Evolutionary conservation across 2,888 invertebrate species (phyloP).

Genomic region (Vanessa cardui): DNA sequence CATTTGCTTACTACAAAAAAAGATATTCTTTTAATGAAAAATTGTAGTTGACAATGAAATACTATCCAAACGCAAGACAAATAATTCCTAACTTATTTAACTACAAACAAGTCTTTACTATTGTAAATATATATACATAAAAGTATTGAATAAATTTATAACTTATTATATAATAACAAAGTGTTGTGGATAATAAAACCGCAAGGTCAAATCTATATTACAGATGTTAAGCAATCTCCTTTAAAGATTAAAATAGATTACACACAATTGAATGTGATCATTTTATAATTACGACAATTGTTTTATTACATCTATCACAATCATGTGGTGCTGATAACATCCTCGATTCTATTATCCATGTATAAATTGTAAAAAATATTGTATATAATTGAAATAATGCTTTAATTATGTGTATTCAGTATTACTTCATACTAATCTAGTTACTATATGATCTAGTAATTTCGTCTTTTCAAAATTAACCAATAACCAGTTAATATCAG

Average conservation of each 20-base stretch:
- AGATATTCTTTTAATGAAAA: too few relatives aligned
- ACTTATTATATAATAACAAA: background rate
- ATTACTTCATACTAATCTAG: background rate
- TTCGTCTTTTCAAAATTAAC: too few relatives aligned
- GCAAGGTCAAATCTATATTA: background rate
- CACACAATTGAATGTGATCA: background rate
- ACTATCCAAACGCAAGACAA: too few relatives aligned
- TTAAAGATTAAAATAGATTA: conserved; percentile 8
- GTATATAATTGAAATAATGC: background rate
- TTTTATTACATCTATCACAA: conserved; percentile 2
- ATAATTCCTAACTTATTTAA: too few relatives aligned
- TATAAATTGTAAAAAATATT: background rate
- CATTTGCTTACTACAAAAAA: too few relatives aligned
- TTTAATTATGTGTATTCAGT: background rate
- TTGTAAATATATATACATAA: too few relatives aligned
- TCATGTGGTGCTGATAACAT: background rate
- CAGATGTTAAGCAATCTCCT: background rate
- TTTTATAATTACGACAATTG: background rate
- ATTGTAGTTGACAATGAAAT: too few relatives aligned
- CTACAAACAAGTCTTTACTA: background rate
- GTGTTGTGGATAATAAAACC: background rate
- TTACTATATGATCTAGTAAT: too few relatives aligned
- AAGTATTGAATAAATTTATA: too few relatives aligned
- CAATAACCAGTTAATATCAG: too few relatives aligned
- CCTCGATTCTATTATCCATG: background rate